Base-by-base conservation (phyloP, 2,888 invertebrate genomes). In the Odontothrips loti region DNA sequence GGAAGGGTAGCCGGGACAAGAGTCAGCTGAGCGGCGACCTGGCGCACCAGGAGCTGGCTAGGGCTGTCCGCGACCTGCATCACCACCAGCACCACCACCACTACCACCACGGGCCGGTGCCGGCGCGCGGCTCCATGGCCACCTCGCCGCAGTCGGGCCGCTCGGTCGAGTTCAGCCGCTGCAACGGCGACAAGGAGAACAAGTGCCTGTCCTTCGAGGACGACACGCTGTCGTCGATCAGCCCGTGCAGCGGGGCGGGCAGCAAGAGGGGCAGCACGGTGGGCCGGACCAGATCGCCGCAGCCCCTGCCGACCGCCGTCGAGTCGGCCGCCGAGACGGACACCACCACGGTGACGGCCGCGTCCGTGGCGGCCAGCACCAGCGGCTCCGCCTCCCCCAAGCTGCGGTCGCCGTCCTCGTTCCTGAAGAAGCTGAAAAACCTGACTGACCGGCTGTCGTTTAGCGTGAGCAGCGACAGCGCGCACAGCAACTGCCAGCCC, bases 1-100 rank as follows among this genome's bases (percentile, higher is more conserved):
- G 92, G 27, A 93, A 93, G 86, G 92, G 92, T 12, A 92, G 92
- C 83, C 88, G 92, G 27, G 93, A 93, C 85, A 90, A 91, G 84
- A 87, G 87, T 1, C 88, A 88, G 80, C 87, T 75, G 68, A 75
- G 68, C 68, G 68, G 68, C 27, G 68, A 88, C 79, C 80, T 83
- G 58, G 81, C 81, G n/a, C 83, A 83, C 29, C 82, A 84, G 20
- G 83, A 84, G 23, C 82, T 83, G 79, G 82, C 83, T 9, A 82
- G 83, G 78, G 82, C 68, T 27, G 68, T 75, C 23, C 68, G 68
- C 68, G 68, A 75, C 27, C 68, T 75, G 27, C 68, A 75, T 27
- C 68, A 75, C 68, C 68, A 75, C 68, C 68, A 75, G 68, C 68
- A 75, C 27, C 68, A 75, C 68, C 68, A 75, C 68, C 68, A 75